phyloP scores from a whole-genome alignment of 2,797 vertebrate genomes.

The Pangasius larnaudii region DNA sequence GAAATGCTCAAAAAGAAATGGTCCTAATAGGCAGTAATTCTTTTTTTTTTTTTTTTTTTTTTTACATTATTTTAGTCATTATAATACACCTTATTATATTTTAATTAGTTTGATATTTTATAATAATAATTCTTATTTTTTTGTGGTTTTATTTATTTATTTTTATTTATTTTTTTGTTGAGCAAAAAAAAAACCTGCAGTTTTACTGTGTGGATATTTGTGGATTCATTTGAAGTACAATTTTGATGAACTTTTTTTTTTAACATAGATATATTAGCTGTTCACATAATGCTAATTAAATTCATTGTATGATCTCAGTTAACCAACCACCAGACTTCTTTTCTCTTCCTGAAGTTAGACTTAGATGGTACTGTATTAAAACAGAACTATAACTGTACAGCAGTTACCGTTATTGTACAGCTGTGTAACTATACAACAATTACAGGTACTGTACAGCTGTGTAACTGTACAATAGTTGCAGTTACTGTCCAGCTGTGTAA shows the following conservation, averaged over 20 bases:
- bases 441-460: too few relatives aligned
- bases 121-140: not conserved
- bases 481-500: too few relatives aligned
- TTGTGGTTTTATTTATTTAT: not conserved
- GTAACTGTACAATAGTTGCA: too few relatives aligned
- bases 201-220: too few relatives aligned
- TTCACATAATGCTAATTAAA: not conserved
- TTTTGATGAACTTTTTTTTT: not conserved
- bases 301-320: not conserved
- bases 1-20: not conserved
- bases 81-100: not conserved
- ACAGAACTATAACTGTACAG: not conserved
- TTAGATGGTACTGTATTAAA: not conserved
- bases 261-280: not conserved
- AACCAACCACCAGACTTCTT: not conserved
- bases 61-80: not conserved
- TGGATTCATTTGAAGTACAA: too few relatives aligned
- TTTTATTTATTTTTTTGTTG: not conserved
- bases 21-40: not conserved
- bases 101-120: not conserved
- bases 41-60: not conserved
- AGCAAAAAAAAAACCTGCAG: too few relatives aligned
- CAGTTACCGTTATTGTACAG: too few relatives aligned
- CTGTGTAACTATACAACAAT: too few relatives aligned
- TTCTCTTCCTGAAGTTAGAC: not conserved